Base-by-base conservation (phyloP, 2,797 vertebrate genomes). In the Enteromius mattozi region DNA sequence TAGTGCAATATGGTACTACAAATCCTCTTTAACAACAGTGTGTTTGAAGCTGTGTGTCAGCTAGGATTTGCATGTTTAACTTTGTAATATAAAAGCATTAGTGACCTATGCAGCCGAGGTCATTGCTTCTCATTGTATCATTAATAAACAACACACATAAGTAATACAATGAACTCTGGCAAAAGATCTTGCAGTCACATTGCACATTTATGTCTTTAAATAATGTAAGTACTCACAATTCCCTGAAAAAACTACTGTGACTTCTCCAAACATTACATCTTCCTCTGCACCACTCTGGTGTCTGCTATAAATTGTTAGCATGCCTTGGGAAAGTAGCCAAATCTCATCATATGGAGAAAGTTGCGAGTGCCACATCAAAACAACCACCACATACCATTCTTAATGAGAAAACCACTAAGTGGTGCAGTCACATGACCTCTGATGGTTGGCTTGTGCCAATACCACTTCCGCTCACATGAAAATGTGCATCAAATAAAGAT, bases 21-120 rank as follows among this genome's bases (percentile, higher is more conserved):
- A 47, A 7, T 45, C 14, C 30, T 42, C 59, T 65, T 56, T 51
- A 37, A 40, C 37, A n/a, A 7, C 4, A 6, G 3, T 49, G 19
- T 37, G 10, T 49, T 35, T 13, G 5, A 65, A 47, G 21, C 51
- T 63, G 69, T 4, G 9, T 35, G 40, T 66, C 71, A 40, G 42
- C 4, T 33, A 75, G 8, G 42, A 66, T 82, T 75, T 66, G 30
- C 71, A 75, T 65, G 70, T 74, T 72, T 47, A 72, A 45, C 66
- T 30, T 7, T 59, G 6, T 2, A 10, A 72, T 21, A 35, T 30
- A 82, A 72, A 49, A 75, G 71, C 59, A 65, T 82, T 51, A 75
- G 70, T 66, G 30, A 61, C 9, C 54, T n/a, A 35, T 49, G 59
- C 45, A 37, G 61, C 4, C 4, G 42, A 66, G 59, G 14, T 49